Base-by-base conservation (phyloP, 2,113 vertebrate genomes). In the Taxidea taxus region DNA sequence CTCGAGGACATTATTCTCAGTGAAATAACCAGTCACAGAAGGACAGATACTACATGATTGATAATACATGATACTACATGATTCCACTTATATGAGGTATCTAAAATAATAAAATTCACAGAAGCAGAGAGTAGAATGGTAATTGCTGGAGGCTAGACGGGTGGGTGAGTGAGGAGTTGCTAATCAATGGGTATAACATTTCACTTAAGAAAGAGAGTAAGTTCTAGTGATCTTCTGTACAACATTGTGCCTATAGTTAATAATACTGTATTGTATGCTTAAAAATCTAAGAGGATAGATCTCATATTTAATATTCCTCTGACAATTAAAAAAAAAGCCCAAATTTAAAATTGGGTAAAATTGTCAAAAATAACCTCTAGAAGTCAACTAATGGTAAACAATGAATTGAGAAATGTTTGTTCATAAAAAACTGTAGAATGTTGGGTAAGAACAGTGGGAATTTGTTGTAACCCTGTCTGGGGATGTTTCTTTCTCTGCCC, bases 351-450 rank as follows among this genome's bases (percentile, higher is more conserved):
- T 12, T 42, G 42, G 49, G n/a, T 64, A 64, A 84, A 81, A 81
- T 47, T 47, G 21, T 88, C 64, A 81, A 68, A 89, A 82, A 77
- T 37, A 86, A 54, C 11, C 34, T 90, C 16, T 34, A 11, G 74
- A 96, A 77, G n/a, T 74, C 62, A 91, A 74, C 25, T 62, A 72
- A 86, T 87, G 27, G 31, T 27, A 90, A 94, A 49, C n/a, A 31
- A n/a, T 23, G 51, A 83, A 72, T 7, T 80, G 31, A 94, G 68
- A 78, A 94, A 64, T 78, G 9, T 64, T 90, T 72, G 58, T 87
- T 94, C n/a, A 86, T 82, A 29, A 92, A 86, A 91, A 91, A n/a
- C 39, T 82, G 51, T 37, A 86, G 66, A 84, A 62, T 47, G 68
- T 87, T 62, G 75, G 34, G 20, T 87, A 47, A 78, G 44, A 91